phyloP scores from a whole-genome alignment of 2,797 vertebrate genomes.

The Myripristis jacobus region DNA sequence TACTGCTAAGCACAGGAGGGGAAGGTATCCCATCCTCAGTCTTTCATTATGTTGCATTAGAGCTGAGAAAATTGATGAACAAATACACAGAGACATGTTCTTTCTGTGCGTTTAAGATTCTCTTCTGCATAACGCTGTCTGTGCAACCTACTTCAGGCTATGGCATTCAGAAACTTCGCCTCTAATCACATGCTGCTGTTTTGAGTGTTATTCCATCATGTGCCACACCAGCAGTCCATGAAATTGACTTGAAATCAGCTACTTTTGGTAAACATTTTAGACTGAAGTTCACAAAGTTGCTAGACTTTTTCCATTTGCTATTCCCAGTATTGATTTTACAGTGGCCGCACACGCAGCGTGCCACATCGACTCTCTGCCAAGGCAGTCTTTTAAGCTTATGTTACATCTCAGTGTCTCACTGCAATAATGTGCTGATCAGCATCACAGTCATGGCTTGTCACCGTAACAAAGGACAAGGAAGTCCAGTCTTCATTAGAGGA shows the following conservation, averaged over 20 bases:
- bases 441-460: conserved; percentile 48
- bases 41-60: not conserved
- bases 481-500: conserved; percentile 52
- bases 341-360: conserved; percentile 34
- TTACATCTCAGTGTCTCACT: conserved; percentile 47
- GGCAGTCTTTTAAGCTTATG: conserved; percentile 35
- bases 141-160: conserved; percentile 17
- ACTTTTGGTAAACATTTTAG: conserved; percentile 36
- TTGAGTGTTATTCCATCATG: conserved; percentile 50
- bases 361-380: conserved; percentile 50
- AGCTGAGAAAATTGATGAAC: not conserved
- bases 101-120: not conserved
- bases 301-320: conserved; percentile 53
- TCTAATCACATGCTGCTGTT: conserved; percentile 45
- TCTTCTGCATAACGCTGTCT: not conserved
- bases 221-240: conserved; percentile 71
- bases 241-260: conserved; percentile 72
- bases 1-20: not conserved
- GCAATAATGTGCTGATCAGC: conserved; percentile 53
- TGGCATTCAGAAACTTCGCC: conserved; percentile 9
- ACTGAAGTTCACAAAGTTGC: conserved; percentile 48
- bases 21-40: not conserved
- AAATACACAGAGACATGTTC: not conserved
- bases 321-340: conserved; percentile 55
- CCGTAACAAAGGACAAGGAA: conserved; percentile 48